Base-by-base conservation (phyloP, 2,113 vertebrate species). In the Dipodomys ordii region DNA sequence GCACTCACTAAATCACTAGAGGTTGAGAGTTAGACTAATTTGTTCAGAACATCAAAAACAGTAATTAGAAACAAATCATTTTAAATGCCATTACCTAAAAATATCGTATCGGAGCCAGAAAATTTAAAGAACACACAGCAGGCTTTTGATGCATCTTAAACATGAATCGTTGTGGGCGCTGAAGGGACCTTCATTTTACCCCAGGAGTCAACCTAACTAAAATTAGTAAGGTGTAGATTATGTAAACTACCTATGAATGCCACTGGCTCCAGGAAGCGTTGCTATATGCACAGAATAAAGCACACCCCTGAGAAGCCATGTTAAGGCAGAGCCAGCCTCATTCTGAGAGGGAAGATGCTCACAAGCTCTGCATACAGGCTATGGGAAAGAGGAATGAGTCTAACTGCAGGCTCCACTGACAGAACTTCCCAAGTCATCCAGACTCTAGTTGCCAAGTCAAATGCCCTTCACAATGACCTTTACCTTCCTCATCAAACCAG, bases 31-130 rank as follows among this genome's bases (percentile, higher is more conserved):
- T 80, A 78, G 84, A 90, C 35, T 62, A 60, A 23, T 92, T 86
- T 87, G 60, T 57, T 90, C 72, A 72, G 57, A 87, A 62, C 44
- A 82, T 94, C 84, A 89, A 35, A 92, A 95, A 76, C 35, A 69
- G 93, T 82, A 94, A 93, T 93, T 79, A 96, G 69, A 90, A 76
- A 82, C 16, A 85, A 83, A 82, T 88, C 44, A 30, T 76, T 83
- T 94, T 53, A 80, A 92, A 90, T 83, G 62, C 35, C 69, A 69
- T 44, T 77, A 68, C 68, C 77, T 93, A 85, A 89, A 96, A 96
- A 84, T 30, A 85, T 23, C 28, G 0, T 25, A 32, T 53, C 69
- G 76, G 79, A 90, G 73, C 46, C 87, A 80, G 83, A 79, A 93
- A 86, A 67, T 67, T n/a, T 32, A 76, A 80, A 92, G 77, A 83